Base-by-base conservation (phyloP, 2,797 vertebrate genomes). In the Acanthornis magna region DNA sequence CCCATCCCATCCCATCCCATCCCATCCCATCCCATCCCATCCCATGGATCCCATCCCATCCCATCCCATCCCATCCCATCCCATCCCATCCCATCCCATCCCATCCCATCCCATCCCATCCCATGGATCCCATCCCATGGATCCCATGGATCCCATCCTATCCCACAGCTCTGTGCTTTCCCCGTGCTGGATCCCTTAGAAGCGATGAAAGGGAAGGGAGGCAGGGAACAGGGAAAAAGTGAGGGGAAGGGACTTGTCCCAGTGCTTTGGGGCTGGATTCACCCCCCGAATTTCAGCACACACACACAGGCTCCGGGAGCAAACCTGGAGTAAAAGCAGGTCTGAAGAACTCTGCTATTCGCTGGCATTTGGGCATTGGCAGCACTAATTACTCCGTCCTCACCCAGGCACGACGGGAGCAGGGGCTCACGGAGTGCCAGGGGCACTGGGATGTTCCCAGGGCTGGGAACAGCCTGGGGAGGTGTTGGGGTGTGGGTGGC, bases 351-450 rank as follows among this genome's bases (percentile, higher is more conserved):
- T 95, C 45, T 22, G 67, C 91, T 88, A n/a, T 36, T 71, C 84
- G 48, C 76, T 97, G 97, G 97, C 97, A 95, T 97, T 97, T 96
- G 96, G 94, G 96, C 95, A 95, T 43, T 89, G 93, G 96, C 73
- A 34, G 63, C 93, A 48, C 96, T 96, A 95, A 97, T 96, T 88
- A 79, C 91, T 96, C 63, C 90, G 86, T 4, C n/a, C 26, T 73
- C 42, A 48, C 38, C 47, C 83, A 13, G 43, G 73, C 91, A 36
- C 2, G 19, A 87, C 12, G 4, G 11, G 92, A 93, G 47, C 93
- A 57, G 79, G 80, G 22, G 16, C 85, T 96, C 97, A 96, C 66
- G 93, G 87, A 91, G 82, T 95, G 91, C 91, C 79, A 26, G 3
- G 30, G 83, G 10, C 11, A 48, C 2, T 0, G 4, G 38, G 45